Conservation (phyloP, 37 sponge, comb jelly and placozoan species). For the Hormiphora californensis region DNA sequence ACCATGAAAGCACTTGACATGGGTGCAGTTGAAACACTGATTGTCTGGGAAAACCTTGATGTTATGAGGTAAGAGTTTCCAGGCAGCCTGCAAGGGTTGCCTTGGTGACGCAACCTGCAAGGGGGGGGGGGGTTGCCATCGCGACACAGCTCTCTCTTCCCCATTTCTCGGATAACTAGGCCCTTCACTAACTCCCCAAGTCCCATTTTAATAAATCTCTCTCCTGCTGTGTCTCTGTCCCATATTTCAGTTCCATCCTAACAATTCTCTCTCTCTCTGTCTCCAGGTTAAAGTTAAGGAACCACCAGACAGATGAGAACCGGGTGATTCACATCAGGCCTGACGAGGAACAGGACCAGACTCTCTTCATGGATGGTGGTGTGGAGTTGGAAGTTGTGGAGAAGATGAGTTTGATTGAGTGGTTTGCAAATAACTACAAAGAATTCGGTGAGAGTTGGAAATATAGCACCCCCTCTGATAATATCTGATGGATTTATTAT, state of each 20-base stretch:
- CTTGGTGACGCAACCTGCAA: too few species aligned
- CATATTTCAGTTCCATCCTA: too few species aligned
- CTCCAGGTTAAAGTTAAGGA: slow-evolving; percentile 64
- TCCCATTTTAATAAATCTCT: too few species aligned
- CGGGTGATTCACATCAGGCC: slow-evolving; percentile 75
- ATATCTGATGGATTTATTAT: too few species aligned
- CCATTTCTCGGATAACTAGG: too few species aligned
- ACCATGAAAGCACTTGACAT: slow-evolving; percentile 88
- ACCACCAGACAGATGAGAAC: slow-evolving; percentile 80
- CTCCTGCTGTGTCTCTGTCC: too few species aligned
- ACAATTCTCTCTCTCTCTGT: too few species aligned
- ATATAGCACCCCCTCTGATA: too few species aligned
- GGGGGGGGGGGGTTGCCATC: too few species aligned
- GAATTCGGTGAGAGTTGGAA: slow-evolving; percentile 66
- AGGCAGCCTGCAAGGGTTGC: too few species aligned
- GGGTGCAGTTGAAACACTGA: slow-evolving; percentile 93
- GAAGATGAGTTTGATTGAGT: slow-evolving; percentile 83
- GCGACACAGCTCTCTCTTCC: too few species aligned
- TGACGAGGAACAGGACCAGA: slow-evolving; percentile 94
- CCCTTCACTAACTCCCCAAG: too few species aligned
- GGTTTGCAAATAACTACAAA: slow-evolving; percentile 98
- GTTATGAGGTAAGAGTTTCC: slow-evolving; percentile 62
- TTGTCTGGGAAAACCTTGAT: slow-evolving; percentile 97
- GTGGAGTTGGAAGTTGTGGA: slow-evolving; percentile 90
- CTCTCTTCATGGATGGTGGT: slow-evolving; percentile 82